phyloP scores from a whole-genome alignment of 1,140 invertebrate genomes.

The Aphelenchoides fujianensis region DNA sequence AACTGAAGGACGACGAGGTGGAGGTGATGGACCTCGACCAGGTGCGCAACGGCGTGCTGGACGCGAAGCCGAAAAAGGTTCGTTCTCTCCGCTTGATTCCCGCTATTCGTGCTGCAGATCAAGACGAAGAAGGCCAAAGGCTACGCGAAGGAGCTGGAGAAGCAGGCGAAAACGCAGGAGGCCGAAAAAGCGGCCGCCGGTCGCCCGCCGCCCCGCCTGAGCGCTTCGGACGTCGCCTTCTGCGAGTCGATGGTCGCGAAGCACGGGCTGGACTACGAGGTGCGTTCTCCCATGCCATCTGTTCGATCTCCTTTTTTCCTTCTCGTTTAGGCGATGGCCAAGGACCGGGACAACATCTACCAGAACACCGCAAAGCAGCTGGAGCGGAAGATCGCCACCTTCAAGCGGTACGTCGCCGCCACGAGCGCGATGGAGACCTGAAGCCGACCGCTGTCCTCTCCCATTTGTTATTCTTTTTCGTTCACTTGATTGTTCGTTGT shows the following conservation, averaged over 20 bases:
- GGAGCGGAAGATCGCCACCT: conserved; percentile 5
- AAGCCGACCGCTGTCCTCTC: neutral
- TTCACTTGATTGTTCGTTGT: conserved; percentile 9
- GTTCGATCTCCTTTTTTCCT: neutral
- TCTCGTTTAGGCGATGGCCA: conserved; percentile 16
- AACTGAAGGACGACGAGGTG: neutral
- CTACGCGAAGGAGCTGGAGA: conserved; percentile 6
- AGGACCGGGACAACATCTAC: conserved; percentile 4
- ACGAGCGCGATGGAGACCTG: neutral
- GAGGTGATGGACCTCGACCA: conserved; percentile 7
- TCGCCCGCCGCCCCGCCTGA: neutral
- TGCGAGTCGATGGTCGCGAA: conserved; percentile 7
- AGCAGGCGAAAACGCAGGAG: neutral
- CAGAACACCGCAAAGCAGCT: conserved; percentile 4
- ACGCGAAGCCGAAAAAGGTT: conserved; percentile 2
- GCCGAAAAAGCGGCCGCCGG: neutral
- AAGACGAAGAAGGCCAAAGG: conserved; percentile 7
- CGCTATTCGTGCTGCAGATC: neutral
- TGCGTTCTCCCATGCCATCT: neutral
- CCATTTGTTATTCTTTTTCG: conserved; percentile 4
- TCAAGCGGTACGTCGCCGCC: neutral
- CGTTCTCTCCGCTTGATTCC: neutral
- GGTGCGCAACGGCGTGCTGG: neutral
- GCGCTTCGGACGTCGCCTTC: neutral
- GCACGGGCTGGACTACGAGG: conserved; percentile 12